These are phyloP conservation scores for Procapra przewalskii DNA, from an alignment of 2,113 vertebrate genomes.

Conservation along the genomic window DNA sequence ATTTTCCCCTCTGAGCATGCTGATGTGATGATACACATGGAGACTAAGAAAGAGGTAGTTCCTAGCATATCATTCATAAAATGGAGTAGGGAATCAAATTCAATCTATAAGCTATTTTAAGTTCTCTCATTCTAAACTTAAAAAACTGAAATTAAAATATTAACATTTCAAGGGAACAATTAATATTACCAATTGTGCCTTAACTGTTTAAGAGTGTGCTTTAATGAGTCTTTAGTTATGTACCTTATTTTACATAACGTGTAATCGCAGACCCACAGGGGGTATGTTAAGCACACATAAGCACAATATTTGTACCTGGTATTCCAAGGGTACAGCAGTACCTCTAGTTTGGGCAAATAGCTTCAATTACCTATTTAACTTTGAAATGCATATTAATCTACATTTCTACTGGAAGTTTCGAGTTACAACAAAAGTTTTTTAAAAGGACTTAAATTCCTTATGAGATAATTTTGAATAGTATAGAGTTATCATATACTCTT, in stretches of 20 bases:
- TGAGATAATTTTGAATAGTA: neutral
- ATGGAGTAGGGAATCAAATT: neutral
- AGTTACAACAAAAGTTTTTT: neutral
- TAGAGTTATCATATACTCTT: neutral
- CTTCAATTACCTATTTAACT: neutral
- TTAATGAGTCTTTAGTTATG: neutral
- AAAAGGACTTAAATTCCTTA: neutral
- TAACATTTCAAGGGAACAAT: neutral
- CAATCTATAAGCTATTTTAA: neutral
- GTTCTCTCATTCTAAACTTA: conserved; percentile 16
- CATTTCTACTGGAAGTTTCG: neutral
- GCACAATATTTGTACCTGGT: neutral
- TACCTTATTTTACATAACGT: neutral
- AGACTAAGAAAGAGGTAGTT: neutral
- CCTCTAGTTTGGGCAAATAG: neutral
- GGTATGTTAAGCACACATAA: neutral
- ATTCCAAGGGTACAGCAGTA: neutral
- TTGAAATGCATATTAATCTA: neutral
- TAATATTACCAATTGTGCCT: neutral
- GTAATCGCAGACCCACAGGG: neutral
- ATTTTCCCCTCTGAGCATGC: neutral
- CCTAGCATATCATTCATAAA: neutral
- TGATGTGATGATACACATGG: neutral
- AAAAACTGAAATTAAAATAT: neutral
- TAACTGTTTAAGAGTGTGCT: neutral